Percentiles rank a stretch among this genome's conserved stretches.
Evolutionary conservation across 2,888 invertebrate species (phyloP).

Genomic region (Ctena decussata): DNA sequence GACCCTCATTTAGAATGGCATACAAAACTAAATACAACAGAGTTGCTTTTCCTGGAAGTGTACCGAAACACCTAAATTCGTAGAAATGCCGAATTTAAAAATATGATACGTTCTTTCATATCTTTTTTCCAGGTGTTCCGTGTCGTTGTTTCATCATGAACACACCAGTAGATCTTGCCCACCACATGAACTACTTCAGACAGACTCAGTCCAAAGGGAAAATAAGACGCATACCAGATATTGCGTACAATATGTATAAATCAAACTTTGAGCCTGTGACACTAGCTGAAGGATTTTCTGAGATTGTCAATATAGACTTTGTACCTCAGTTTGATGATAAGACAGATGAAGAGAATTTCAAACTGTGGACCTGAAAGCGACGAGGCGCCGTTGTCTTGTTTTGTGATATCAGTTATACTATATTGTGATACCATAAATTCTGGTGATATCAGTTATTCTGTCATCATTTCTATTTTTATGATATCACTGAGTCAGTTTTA

Average conservation of each 20-base stretch:
- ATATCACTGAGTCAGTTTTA: too few relatives aligned
- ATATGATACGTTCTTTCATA: too few relatives aligned
- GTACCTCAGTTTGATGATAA: conserved; percentile 76
- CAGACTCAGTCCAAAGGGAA: conserved; percentile 82
- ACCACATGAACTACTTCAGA: conserved; percentile 83
- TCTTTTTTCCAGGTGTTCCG: conserved; percentile 78
- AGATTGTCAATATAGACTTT: conserved; percentile 79
- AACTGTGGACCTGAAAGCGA: conserved; percentile 81
- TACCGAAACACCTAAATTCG: too few relatives aligned
- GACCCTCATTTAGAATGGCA: too few relatives aligned
- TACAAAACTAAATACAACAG: too few relatives aligned
- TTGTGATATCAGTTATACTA: too few relatives aligned
- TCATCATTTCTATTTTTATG: too few relatives aligned
- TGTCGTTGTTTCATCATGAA: conserved; percentile 83
- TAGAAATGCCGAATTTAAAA: too few relatives aligned
- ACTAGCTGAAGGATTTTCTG: conserved; percentile 80
- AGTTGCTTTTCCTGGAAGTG: too few relatives aligned
- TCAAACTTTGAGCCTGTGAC: conserved; percentile 81
- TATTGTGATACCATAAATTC: too few relatives aligned
- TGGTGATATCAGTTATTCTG: too few relatives aligned
- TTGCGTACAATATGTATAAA: conserved; percentile 84
- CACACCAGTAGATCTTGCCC: conserved; percentile 81
- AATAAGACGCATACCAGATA: conserved; percentile 83
- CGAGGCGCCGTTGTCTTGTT: too few relatives aligned
- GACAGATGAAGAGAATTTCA: conserved; percentile 76